Evolutionary conservation across 2,113 vertebrate genomes (phyloP).

Genomic region (Dasypus novemcinctus): DNA sequence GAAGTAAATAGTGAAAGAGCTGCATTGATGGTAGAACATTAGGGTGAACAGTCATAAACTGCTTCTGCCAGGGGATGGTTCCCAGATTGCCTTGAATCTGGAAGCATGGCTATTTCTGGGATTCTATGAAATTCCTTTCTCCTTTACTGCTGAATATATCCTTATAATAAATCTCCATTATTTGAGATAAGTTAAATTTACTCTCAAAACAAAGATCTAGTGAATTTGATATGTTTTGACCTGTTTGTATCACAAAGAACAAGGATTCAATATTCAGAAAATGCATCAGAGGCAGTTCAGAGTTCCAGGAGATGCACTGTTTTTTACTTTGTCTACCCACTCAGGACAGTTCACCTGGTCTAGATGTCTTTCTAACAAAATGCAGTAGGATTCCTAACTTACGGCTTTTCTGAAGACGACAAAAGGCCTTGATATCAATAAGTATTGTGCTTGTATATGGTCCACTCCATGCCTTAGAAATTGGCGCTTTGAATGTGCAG

Average conservation of each 20-base stretch:
- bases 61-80: not conserved
- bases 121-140: not conserved
- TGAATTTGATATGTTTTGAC: not conserved
- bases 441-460: not conserved
- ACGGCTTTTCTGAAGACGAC: not conserved
- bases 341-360: not conserved
- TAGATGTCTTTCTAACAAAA: not conserved
- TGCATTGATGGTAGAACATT: not conserved
- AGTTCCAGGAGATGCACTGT: not conserved
- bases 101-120: not conserved
- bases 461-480: not conserved
- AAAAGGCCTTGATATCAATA: not conserved
- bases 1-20: not conserved
- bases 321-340: not conserved
- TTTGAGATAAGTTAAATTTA: conserved; percentile 19
- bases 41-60: not conserved
- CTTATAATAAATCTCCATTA: not conserved
- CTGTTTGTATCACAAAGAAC: not conserved
- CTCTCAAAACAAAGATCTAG: not conserved
- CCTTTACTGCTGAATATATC: not conserved
- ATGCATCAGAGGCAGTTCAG: not conserved
- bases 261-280: not conserved
- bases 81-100: not conserved
- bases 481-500: not conserved
- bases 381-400: not conserved